Conservation (phyloP, 2,113 vertebrate species). For the Nothocercus nigrocapillus region DNA sequence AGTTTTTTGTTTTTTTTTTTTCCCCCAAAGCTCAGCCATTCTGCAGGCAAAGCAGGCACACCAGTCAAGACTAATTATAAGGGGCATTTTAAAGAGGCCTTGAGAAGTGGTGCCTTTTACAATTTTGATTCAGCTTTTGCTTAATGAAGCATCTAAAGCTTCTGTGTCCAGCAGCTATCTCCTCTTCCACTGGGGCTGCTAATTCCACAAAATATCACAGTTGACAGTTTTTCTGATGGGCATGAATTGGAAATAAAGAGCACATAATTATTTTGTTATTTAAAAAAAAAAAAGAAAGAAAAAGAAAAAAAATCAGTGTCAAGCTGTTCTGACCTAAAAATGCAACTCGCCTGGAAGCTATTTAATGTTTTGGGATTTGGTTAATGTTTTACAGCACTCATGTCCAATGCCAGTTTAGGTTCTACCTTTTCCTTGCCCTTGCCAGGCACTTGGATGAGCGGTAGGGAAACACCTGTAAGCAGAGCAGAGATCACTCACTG, state of each 20-base stretch:
- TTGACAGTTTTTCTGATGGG: neutral
- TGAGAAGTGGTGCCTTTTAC: neutral
- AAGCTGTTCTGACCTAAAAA: conserved; percentile 25
- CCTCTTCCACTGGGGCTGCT: neutral
- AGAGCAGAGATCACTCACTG: neutral
- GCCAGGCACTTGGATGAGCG: neutral
- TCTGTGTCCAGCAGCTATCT: neutral
- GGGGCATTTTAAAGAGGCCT: neutral
- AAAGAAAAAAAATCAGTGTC: neutral
- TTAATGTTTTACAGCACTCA: neutral
- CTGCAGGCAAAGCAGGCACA: neutral
- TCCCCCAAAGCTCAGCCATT: neutral
- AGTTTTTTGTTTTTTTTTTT: neutral
- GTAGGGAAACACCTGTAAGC: neutral
- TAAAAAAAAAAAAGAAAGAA: neutral
- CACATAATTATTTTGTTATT: neutral
- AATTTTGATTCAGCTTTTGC: neutral
- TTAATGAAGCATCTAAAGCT: neutral
- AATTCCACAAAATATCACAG: neutral
- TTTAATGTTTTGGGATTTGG: neutral
- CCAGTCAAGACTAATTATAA: neutral
- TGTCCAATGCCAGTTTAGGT: neutral
- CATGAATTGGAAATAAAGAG: neutral
- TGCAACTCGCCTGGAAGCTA: neutral
- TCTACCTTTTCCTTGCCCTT: neutral